Conservation (phyloP, 2,888 invertebrate species). For the Imbricaverruca yamaguchii region DNA sequence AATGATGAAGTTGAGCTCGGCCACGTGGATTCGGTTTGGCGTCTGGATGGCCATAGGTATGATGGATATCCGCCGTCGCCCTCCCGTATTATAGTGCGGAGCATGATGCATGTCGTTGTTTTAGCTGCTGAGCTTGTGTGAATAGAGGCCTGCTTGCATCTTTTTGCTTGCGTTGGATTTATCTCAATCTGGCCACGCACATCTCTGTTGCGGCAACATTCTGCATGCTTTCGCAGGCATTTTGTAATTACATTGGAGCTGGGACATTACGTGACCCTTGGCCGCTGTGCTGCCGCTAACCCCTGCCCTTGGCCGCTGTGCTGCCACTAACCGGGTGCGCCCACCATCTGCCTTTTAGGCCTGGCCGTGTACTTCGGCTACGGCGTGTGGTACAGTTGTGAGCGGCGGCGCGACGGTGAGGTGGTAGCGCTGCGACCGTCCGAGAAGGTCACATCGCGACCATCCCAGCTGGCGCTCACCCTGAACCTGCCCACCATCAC, state of each 20-base stretch:
- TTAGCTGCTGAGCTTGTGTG: too few relatives aligned
- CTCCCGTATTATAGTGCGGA: not conserved
- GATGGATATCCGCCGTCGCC: not conserved
- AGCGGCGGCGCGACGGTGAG: slow-evolving; percentile 24
- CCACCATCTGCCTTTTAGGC: slow-evolving; percentile 34
- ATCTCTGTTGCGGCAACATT: too few relatives aligned
- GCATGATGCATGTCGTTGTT: not conserved
- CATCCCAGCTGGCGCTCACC: not conserved
- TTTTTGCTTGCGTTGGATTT: too few relatives aligned
- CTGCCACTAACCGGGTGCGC: not conserved
- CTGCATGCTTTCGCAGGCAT: too few relatives aligned
- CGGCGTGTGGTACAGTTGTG: slow-evolving; percentile 40
- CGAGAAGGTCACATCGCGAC: too few relatives aligned
- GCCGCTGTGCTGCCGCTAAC: not conserved
- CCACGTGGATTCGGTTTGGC: slow-evolving; percentile 75
- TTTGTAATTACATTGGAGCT: too few relatives aligned
- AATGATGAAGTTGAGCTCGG: slow-evolving; percentile 66
- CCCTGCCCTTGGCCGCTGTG: not conserved
- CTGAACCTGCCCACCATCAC: slow-evolving; percentile 27
- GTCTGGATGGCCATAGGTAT: slow-evolving; percentile 69
- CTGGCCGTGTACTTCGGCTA: slow-evolving; percentile 42
- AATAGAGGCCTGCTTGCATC: too few relatives aligned
- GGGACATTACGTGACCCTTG: too few relatives aligned
- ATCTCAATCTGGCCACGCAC: too few relatives aligned
- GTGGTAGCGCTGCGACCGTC: too few relatives aligned